Base-by-base conservation (phyloP, 37 sponge, comb jelly and placozoan genomes). In the Oopsacas minuta region DNA sequence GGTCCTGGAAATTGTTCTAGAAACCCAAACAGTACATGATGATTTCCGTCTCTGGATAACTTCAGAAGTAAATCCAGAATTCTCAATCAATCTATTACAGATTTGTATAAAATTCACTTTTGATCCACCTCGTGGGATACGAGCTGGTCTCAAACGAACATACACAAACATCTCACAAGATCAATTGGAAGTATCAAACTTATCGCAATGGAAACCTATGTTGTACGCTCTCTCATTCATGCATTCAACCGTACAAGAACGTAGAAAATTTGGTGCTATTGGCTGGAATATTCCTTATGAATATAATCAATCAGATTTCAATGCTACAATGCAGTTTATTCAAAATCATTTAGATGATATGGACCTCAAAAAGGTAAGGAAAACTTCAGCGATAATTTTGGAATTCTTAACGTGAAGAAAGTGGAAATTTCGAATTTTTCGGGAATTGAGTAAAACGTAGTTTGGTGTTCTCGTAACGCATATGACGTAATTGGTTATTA, bases 281-380 rank as follows among this genome's bases (percentile, higher is more conserved):
- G 99, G 99, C 36, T 98, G 99, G 99, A 98, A 98, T 49, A 98
- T 98, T 28, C 99, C 99, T 5, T 98, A 98, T 83, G 99, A 98
- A 88, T 98, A 93, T 85, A 98, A 98, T 90, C 93, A 98, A 83
- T 92, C 96, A 0, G 99, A 98, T 86, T 88, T 98, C 85, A 91
- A 90, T 53, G 93, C 99, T 32, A 95, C 93, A 52, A 88, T 98
- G 23, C 99, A 98, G 91, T 98, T 98, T 75, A 81, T 98, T 0
- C 95, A 95, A 86, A 98, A 98, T 87, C 99, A 98, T 84, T 87
- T 98, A 39, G 99, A 98, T 88, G 99, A 93, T 83, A 88, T 98
- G 83, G 99, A 98, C 87, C 84, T 83, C 20, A 96, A 94, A 87
- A 96, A 87, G 87, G 96, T 95, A n/a, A 39, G 52, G 12, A 39